Percentiles rank a stretch among this genome's conserved stretches.
phyloP scores from a whole-genome alignment of 2,797 vertebrate species.

The Ispidina picta region DNA sequence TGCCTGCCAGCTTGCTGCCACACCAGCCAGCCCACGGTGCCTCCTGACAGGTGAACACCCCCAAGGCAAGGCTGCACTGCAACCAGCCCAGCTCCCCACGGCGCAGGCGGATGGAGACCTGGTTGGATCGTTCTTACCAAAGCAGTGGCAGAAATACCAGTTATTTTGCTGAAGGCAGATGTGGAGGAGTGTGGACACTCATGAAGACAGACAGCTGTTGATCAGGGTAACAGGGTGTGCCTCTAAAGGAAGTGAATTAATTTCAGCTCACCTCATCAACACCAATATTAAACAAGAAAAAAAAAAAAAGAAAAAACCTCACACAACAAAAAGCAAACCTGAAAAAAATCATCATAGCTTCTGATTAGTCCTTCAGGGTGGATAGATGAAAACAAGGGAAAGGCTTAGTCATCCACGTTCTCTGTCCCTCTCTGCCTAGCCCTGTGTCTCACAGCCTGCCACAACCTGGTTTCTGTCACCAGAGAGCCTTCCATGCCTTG shows the following conservation, averaged over 20 bases:
- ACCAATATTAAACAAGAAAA: neutral
- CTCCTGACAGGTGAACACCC: constrained; percentile 16
- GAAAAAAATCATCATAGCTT: neutral
- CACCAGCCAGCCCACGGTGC: neutral
- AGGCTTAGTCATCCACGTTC: neutral
- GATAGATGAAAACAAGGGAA: neutral
- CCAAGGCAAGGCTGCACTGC: neutral
- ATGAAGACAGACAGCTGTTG: constrained; percentile 13
- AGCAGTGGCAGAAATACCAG: constrained; percentile 57
- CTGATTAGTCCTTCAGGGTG: neutral
- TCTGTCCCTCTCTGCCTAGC: neutral
- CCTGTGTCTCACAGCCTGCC: neutral
- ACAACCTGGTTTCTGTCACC: neutral
- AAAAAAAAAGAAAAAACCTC: neutral
- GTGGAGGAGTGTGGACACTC: constrained; percentile 50
- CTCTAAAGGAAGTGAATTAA: constrained; percentile 34
- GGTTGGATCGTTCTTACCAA: constrained; percentile 1
- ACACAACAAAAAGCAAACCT: too few species aligned
- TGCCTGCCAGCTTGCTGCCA: neutral
- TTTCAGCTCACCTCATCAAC: constrained; percentile 5
- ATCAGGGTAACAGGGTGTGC: constrained; percentile 47
- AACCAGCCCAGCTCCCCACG: constrained; percentile 24
- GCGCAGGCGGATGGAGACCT: neutral
- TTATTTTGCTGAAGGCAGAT: constrained; percentile 64
- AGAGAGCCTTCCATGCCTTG: neutral